A percentile compares a stretch with the other conserved stretches of the same genome.
phyloP scores from a whole-genome alignment of 2,797 vertebrate species.

The Acipenser transmontanus region DNA sequence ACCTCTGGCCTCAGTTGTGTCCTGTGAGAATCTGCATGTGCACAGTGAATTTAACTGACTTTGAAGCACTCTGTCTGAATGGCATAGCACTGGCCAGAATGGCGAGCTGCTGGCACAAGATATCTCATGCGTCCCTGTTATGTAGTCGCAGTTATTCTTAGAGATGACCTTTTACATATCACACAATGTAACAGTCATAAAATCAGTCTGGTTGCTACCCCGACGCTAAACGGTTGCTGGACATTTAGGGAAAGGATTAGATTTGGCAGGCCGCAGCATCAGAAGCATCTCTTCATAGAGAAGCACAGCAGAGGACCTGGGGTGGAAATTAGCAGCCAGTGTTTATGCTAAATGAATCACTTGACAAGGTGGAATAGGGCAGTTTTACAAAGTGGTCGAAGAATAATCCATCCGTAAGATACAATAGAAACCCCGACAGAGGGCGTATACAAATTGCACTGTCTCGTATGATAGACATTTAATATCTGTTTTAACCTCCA shows the following conservation, averaged over 20 bases:
- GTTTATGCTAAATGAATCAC: not conserved
- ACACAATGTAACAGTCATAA: not conserved
- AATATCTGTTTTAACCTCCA: too few species aligned
- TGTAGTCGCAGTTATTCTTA: slow-evolving; percentile 35
- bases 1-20: not conserved
- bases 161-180: slow-evolving; percentile 33
- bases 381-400: too few species aligned
- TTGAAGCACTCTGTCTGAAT: not conserved
- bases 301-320: not conserved
- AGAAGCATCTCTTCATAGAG: too few species aligned
- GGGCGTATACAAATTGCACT: too few species aligned
- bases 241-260: not conserved
- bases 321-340: not conserved
- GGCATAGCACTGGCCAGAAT: not conserved
- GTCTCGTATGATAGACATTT: too few species aligned
- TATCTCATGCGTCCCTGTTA: slow-evolving; percentile 18
- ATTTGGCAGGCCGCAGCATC: too few species aligned
- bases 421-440: too few species aligned
- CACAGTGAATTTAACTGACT: not conserved
- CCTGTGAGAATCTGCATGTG: not conserved
- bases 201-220: slow-evolving; percentile 4
- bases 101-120: slow-evolving; percentile 16
- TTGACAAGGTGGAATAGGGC: not conserved
- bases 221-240: not conserved
- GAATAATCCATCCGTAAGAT: too few species aligned